Conservation (phyloP, 2,113 vertebrate species). For the Coregonus clupeaformis region DNA sequence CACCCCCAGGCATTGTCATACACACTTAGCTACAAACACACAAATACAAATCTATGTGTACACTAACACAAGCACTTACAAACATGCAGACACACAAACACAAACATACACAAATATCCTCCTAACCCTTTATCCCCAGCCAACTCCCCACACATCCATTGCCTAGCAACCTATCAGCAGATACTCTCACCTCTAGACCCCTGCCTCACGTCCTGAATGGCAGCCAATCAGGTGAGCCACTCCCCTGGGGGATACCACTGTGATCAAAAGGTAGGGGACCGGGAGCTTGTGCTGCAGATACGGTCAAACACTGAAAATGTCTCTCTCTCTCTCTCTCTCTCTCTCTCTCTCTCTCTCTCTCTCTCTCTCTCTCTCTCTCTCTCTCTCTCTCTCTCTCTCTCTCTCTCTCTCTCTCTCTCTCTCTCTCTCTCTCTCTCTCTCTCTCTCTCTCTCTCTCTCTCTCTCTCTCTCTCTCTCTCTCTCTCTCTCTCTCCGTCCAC, state of each 20-base stretch:
- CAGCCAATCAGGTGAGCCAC: conserved; percentile 64
- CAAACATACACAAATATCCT: too few species aligned
- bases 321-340: conserved; percentile 8
- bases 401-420: conserved; percentile 19
- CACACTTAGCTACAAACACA: not conserved
- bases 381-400: not conserved
- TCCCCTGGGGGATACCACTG: conserved; percentile 54
- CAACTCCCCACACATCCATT: conserved; percentile 32
- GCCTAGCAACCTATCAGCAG: conserved; percentile 68
- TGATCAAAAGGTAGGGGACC: conserved; percentile 45
- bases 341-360: conserved; percentile 34
- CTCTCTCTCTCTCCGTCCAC: too few species aligned
- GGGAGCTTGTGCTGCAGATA: conserved; percentile 11
- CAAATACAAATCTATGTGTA: not conserved
- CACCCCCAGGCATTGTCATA: too few species aligned
- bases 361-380: not conserved
- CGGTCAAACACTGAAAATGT: too few species aligned
- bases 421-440: too few species aligned
- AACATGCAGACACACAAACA: conserved; percentile 5
- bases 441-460: not conserved
- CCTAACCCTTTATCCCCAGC: too few species aligned
- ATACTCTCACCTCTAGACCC: conserved; percentile 19
- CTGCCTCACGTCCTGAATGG: conserved; percentile 36
- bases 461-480: conserved; percentile 16
- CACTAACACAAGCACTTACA: not conserved